Evolutionary conservation across 2,113 vertebrate species (phyloP).

Genomic region (Gulo gulo): DNA sequence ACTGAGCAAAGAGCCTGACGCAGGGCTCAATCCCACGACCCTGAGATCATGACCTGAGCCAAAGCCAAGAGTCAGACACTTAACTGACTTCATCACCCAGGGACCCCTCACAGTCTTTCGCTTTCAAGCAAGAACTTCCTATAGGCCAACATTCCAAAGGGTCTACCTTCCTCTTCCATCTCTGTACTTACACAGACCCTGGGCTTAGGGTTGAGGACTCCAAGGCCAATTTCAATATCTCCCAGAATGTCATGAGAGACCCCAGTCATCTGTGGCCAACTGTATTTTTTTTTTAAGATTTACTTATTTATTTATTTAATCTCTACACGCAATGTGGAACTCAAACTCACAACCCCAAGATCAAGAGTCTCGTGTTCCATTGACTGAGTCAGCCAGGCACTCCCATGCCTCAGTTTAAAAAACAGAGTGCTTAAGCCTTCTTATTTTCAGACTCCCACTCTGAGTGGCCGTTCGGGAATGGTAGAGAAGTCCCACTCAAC

Average conservation of each 20-base stretch:
- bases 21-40: not conserved
- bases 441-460: not conserved
- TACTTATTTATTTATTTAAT: not conserved
- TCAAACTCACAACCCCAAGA: not conserved
- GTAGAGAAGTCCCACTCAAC: not conserved
- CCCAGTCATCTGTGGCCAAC: not conserved
- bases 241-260: not conserved
- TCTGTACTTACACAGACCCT: not conserved
- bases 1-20: not conserved
- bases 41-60: not conserved
- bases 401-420: not conserved
- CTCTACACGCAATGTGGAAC: not conserved
- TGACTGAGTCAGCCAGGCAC: not conserved
- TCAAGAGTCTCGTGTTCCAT: not conserved
- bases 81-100: not conserved
- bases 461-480: not conserved
- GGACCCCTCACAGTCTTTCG: not conserved
- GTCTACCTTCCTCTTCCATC: not conserved
- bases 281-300: not conserved
- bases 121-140: not conserved
- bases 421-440: not conserved
- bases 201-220: not conserved
- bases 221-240: not conserved
- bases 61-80: not conserved
- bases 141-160: not conserved